Percentiles rank a stretch among this genome's conserved stretches.
phyloP scores from a whole-genome alignment of 2,888 invertebrate genomes.

The Hedychridium roseum region DNA sequence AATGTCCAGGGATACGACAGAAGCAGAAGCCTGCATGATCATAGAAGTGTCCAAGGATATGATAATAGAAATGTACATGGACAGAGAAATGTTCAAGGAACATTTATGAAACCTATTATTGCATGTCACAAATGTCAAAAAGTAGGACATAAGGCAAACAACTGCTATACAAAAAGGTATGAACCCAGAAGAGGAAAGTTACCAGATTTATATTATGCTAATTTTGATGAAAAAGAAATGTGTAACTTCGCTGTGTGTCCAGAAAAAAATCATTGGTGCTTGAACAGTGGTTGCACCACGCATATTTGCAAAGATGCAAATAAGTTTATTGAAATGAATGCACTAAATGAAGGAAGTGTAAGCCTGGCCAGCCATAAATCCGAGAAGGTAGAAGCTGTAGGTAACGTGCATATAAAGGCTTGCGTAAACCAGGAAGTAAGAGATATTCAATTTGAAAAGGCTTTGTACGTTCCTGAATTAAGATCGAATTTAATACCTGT shows the following conservation, averaged over 20 bases:
- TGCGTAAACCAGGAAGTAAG: neutral
- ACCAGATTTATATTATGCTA: neutral
- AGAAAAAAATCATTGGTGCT: neutral
- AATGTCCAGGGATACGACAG: neutral
- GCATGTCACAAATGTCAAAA: neutral
- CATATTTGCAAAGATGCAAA: neutral
- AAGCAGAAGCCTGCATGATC: no score
- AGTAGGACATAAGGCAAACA: neutral
- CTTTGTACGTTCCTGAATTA: conserved; percentile 9
- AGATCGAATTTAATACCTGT: conserved; percentile 4
- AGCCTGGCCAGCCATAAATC: neutral
- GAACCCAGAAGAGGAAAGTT: neutral
- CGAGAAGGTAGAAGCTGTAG: neutral
- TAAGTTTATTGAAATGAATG: neutral
- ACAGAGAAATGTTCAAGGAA: no score
- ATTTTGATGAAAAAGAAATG: neutral
- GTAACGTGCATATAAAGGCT: neutral
- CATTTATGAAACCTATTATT: no score
- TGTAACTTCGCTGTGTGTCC: neutral
- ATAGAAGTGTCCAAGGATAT: neutral
- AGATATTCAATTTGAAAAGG: conserved; percentile 3
- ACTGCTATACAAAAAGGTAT: neutral
- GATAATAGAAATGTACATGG: no score
- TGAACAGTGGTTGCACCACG: neutral
- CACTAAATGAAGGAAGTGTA: neutral